Conservation (phyloP, 1,140 invertebrate species). For the Drosophila sp. region DNA sequence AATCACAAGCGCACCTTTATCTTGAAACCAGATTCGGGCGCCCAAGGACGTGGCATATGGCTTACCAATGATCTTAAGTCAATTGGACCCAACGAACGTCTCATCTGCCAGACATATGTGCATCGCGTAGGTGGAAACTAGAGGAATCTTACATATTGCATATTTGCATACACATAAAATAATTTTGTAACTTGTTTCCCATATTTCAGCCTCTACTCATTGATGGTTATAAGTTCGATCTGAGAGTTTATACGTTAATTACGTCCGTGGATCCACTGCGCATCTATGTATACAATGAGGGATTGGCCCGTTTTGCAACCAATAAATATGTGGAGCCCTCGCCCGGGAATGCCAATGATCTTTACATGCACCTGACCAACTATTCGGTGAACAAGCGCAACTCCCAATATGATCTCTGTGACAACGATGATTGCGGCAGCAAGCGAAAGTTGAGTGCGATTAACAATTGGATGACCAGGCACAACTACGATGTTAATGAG, state of each 20-base stretch:
- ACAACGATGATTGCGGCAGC: conserved; percentile 90
- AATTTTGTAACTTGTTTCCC: too few relatives aligned
- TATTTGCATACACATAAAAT: neutral
- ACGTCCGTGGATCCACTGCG: conserved; percentile 97
- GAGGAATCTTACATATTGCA: neutral
- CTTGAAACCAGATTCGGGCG: conserved; percentile 94
- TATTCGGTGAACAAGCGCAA: conserved; percentile 98
- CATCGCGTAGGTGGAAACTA: conserved; percentile 77
- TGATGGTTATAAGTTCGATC: conserved; percentile 98
- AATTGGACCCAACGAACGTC: conserved; percentile 90
- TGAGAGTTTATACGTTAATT: conserved; percentile 96
- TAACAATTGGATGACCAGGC: conserved; percentile 89
- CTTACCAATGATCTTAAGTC: conserved; percentile 91
- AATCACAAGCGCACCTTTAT: conserved; percentile 92
- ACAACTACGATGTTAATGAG: conserved; percentile 90
- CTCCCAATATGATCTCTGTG: conserved; percentile 87
- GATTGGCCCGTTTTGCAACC: conserved; percentile 95
- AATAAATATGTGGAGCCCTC: conserved; percentile 93
- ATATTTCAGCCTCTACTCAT: conserved; percentile 91
- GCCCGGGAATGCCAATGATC: conserved; percentile 91
- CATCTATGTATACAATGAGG: conserved; percentile 98
- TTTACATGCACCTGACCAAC: conserved; percentile 99
- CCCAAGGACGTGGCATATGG: conserved; percentile 94
- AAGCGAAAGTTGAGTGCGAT: conserved; percentile 94
- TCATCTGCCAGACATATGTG: conserved; percentile 93